Evolutionary conservation across 2,797 vertebrate genomes (phyloP).

Genomic region (Phoeniculus purpureus): DNA sequence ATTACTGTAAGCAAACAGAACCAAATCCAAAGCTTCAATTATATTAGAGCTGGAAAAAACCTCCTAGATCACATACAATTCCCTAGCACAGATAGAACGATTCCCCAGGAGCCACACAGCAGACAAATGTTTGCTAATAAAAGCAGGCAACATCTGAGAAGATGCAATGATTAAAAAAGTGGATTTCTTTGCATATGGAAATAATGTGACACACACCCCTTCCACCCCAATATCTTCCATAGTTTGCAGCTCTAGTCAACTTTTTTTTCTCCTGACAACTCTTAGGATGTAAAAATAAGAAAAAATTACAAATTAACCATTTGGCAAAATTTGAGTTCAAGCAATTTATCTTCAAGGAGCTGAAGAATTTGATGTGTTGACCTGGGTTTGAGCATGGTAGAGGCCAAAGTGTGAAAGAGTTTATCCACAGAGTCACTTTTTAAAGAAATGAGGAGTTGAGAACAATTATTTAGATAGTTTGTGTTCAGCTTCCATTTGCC

Average conservation of each 20-base stretch:
- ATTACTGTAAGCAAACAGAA: background rate
- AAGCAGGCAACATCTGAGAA: background rate
- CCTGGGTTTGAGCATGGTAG: background rate
- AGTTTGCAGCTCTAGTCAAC: background rate
- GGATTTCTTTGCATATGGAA: background rate
- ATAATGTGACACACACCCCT: background rate
- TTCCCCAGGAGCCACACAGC: background rate
- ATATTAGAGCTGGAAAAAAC: background rate
- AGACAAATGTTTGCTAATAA: background rate
- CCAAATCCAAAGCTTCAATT: background rate
- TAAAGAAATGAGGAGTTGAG: background rate
- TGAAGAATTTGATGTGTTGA: background rate
- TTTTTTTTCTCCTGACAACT: background rate
- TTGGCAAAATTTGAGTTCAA: background rate
- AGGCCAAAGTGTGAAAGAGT: background rate
- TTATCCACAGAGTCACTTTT: background rate
- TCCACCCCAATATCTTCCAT: background rate
- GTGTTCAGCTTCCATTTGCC: background rate
- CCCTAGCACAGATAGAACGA: background rate
- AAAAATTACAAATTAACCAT: background rate
- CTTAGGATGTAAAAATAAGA: background rate
- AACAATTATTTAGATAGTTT: constrained; percentile 29
- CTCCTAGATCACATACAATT: background rate
- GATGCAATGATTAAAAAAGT: background rate
- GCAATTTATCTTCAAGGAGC: background rate